Percentiles rank a stretch among this genome's conserved stretches.
Evolutionary conservation across 2,888 invertebrate genomes (phyloP).

Genomic region (Deilephila elpenor): DNA sequence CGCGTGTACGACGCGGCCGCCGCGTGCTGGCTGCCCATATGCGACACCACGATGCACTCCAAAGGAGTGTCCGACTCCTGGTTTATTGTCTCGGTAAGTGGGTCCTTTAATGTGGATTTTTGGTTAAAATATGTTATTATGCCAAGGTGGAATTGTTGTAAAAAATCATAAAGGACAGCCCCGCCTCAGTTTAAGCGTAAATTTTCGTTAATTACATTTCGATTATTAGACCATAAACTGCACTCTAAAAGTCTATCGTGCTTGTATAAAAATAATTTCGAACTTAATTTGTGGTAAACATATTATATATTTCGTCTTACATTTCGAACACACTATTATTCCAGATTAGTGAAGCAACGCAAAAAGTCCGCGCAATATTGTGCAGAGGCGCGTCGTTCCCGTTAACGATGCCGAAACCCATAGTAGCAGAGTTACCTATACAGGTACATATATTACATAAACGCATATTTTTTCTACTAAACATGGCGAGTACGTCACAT

Average conservation of each 20-base stretch:
- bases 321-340: constrained; percentile 36
- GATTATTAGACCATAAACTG: too few species aligned
- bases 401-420: constrained; percentile 93
- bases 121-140: too few species aligned
- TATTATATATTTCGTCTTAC: too few species aligned
- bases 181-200: too few species aligned
- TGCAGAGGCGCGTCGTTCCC: constrained; percentile 97
- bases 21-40: constrained; percentile 92
- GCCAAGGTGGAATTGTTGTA: too few species aligned
- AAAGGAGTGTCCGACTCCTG: constrained; percentile 75
- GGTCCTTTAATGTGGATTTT: background rate
- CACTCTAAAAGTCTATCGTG: too few species aligned
- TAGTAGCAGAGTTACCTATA: constrained; percentile 90
- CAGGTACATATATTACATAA: constrained; percentile 70
- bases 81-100: constrained; percentile 84
- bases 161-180: too few species aligned
- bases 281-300: too few species aligned
- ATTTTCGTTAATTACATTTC: too few species aligned
- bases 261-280: too few species aligned
- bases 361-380: constrained; percentile 91
- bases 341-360: constrained; percentile 90
- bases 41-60: constrained; percentile 88
- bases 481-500: background rate
- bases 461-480: background rate
- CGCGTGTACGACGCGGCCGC: constrained; percentile 88